phyloP scores from a whole-genome alignment of 2,888 invertebrate genomes.

The Cataglyphis livida region DNA sequence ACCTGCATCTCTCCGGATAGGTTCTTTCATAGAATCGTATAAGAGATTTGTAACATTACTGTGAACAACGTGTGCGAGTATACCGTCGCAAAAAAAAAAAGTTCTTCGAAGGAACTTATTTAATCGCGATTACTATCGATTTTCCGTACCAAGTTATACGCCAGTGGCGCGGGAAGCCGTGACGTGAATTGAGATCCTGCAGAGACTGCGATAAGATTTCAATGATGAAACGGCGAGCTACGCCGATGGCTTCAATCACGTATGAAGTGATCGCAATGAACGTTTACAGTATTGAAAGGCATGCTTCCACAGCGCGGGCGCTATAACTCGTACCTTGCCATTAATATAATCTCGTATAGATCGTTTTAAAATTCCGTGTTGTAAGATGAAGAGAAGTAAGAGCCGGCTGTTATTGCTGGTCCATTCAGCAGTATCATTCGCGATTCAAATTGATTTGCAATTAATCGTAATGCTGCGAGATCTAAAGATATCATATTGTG shows the following conservation, averaged over 20 bases:
- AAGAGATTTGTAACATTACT: slow-evolving; percentile 39
- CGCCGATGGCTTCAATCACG: slow-evolving; percentile 67
- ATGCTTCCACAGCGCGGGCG: slow-evolving; percentile 40
- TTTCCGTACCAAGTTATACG: slow-evolving; percentile 63
- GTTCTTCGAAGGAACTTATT: slow-evolving; percentile 60
- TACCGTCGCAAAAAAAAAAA: slow-evolving; percentile 25
- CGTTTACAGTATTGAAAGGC: slow-evolving; percentile 66
- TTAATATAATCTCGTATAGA: slow-evolving; percentile 60
- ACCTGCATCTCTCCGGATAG: neutral
- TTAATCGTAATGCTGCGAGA: slow-evolving; percentile 21
- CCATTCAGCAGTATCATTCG: slow-evolving; percentile 11
- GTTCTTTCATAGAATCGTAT: slow-evolving; percentile 13
- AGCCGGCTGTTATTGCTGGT: slow-evolving; percentile 35
- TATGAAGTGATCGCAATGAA: slow-evolving; percentile 67
- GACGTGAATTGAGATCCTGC: neutral
- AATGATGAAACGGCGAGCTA: slow-evolving; percentile 38
- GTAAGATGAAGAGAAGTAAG: slow-evolving; percentile 33
- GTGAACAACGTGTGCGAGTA: neutral
- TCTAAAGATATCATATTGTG: slow-evolving; percentile 22
- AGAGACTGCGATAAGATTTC: slow-evolving; percentile 26
- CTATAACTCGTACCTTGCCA: slow-evolving; percentile 63
- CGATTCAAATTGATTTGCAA: slow-evolving; percentile 42
- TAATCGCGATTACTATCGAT: slow-evolving; percentile 75
- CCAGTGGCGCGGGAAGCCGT: slow-evolving; percentile 52
- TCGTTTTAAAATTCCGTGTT: slow-evolving; percentile 62